phyloP scores from a whole-genome alignment of 2,113 vertebrate species.

The Cyanoliseus patagonus region DNA sequence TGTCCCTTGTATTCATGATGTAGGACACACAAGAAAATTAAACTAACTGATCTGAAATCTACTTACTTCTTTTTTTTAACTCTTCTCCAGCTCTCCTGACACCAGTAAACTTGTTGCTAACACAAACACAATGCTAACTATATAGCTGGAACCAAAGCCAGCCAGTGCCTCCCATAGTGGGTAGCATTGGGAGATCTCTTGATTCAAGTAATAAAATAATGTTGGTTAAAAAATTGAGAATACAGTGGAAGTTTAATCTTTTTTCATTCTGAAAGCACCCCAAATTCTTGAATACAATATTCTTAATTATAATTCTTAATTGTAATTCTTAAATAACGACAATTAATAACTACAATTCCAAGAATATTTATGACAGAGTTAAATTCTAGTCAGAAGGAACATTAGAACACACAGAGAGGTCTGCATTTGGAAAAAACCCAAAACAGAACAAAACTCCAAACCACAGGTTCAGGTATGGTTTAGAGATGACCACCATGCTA shows the following conservation, averaged over 20 bases:
- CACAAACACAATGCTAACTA: not conserved
- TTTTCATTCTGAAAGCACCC: not conserved
- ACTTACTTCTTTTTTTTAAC: not conserved
- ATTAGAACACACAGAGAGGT: not conserved
- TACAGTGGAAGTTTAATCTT: not conserved
- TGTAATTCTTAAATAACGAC: too few species aligned
- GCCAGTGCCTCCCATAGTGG: not conserved
- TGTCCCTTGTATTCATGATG: not conserved
- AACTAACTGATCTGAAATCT: not conserved
- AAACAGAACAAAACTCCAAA: not conserved
- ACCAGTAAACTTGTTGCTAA: not conserved
- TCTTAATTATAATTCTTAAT: too few species aligned
- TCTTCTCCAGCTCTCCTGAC: not conserved
- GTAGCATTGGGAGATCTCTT: not conserved
- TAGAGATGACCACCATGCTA: not conserved
- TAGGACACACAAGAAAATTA: not conserved
- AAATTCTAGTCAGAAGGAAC: not conserved
- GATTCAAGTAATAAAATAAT: not conserved
- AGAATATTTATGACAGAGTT: not conserved
- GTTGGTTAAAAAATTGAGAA: not conserved
- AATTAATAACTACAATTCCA: not conserved
- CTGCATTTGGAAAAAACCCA: not conserved
- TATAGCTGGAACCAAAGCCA: not conserved
- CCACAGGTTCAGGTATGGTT: not conserved
- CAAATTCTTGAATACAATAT: not conserved